phyloP scores from a whole-genome alignment of 64 coral and sea anemone species.

The Exaiptasia diaphana region DNA sequence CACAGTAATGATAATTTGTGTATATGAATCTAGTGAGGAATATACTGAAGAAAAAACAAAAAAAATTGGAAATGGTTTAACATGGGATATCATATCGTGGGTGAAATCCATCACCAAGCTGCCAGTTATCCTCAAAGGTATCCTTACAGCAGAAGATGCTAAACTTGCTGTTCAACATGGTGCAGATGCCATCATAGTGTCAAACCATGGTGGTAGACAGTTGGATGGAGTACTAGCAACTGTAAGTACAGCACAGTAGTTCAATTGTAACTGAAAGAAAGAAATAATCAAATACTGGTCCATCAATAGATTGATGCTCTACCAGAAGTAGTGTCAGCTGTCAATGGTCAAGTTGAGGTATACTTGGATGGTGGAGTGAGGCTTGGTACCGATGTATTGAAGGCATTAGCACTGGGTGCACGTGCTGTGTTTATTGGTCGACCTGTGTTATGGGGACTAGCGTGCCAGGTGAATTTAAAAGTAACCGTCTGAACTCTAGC shows the following conservation, averaged over 20 bases:
- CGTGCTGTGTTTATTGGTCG: constrained; percentile 82
- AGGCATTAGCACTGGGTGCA: constrained; percentile 81
- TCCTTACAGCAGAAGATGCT: constrained; percentile 76
- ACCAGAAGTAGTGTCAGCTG: constrained; percentile 72
- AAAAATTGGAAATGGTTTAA: background rate
- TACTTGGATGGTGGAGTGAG: constrained; percentile 87
- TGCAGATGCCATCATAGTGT: constrained; percentile 61
- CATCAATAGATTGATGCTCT: constrained; percentile 76
- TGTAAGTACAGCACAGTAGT: constrained; percentile 45
- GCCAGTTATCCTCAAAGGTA: constrained; percentile 60
- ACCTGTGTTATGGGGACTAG: constrained; percentile 71
- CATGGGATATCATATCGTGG: constrained; percentile 46
- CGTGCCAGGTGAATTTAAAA: constrained; percentile 35
- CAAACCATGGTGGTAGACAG: constrained; percentile 61
- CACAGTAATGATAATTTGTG: too few species aligned
- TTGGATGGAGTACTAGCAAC: constrained; percentile 49
- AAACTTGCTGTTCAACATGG: constrained; percentile 51
- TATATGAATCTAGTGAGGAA: too few species aligned
- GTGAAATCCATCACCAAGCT: constrained; percentile 50
- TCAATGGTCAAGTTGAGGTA: constrained; percentile 66
- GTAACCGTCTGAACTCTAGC: background rate
- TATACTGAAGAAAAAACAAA: too few species aligned
- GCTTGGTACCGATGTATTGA: constrained; percentile 76
- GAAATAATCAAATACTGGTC: too few species aligned
- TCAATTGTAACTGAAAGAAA: too few species aligned